Evolutionary conservation across 2,797 vertebrate genomes (phyloP).

Genomic region (Pangasius sanitwongsei): DNA sequence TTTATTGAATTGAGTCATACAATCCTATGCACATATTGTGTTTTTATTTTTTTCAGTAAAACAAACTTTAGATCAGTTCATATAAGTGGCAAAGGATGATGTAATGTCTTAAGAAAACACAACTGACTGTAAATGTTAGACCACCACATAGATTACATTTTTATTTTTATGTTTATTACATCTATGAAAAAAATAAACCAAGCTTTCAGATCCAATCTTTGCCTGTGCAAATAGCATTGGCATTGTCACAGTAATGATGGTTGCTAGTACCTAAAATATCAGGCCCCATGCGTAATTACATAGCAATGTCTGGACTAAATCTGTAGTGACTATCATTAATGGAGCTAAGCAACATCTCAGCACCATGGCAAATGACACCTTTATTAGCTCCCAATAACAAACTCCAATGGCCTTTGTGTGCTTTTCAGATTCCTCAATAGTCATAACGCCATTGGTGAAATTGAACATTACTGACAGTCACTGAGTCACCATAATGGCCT

Average conservation of each 20-base stretch:
- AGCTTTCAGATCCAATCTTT: background rate
- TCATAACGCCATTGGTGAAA: conserved; percentile 50
- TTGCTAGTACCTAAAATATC: conserved; percentile 62
- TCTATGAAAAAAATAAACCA: conserved; percentile 4
- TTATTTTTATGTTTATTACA: background rate
- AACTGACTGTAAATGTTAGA: background rate
- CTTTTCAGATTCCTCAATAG: conserved; percentile 55
- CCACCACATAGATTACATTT: background rate
- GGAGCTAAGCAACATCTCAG: conserved; percentile 57
- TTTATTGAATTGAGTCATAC: background rate
- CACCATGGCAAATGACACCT: conserved; percentile 61
- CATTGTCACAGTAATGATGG: conserved; percentile 34
- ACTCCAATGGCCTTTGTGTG: conserved; percentile 58
- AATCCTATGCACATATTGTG: background rate
- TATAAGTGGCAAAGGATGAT: background rate
- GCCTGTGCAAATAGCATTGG: conserved; percentile 4
- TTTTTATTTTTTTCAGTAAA: background rate
- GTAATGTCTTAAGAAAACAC: background rate
- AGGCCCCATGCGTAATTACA: conserved; percentile 66
- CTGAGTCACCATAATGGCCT: conserved; percentile 37
- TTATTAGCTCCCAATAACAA: conserved; percentile 69
- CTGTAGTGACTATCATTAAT: conserved; percentile 65
- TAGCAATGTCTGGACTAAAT: conserved; percentile 61
- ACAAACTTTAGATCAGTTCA: background rate
- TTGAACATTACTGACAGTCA: conserved; percentile 48